Evolutionary conservation across 2,113 vertebrate genomes (phyloP), one percentile per base, ranked within the genome.

Genomic region (Spermophilus dauricus): DNA sequence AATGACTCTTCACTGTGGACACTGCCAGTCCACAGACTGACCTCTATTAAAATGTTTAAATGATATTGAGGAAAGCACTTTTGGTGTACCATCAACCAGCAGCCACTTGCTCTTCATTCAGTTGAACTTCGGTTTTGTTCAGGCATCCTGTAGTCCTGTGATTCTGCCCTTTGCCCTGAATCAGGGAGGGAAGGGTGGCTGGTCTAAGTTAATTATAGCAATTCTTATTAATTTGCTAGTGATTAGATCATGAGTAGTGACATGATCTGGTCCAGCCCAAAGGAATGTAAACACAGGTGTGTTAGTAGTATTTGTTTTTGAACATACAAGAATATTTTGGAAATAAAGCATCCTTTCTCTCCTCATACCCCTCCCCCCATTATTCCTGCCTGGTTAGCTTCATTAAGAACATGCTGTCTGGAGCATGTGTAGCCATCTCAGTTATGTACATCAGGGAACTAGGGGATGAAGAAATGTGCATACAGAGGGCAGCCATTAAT

Each of bases 71-170:
- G 45, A 77, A 42, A 96, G 63, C 58, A 65, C 20, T 67, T 34
- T 18, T 37, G 18, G 24, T 26, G 70, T 80, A 63, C 80, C 9
- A 63, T 24, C 69, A 75, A 37, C n/a, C 32, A 89, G 53, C 14
- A 77, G 42, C 24, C 30, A 14, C n/a, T 86, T 70, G 48, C 8
- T 92, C 56, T 81, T 48, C 65, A 56, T 63, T 83, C 88, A 45
- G 10, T 34, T 78, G 80, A 69, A 80, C 32, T 18, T 94, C 45
- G 51, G 56, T 83, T 92, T 94, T 83, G 2, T 70, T 84, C 20
- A 45, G 34, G 48, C 17, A 42, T 53, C 32, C 13, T 39, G 16
- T 13, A 53, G 69, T 83, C 63, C 4, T 24, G 39, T 65, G 81
- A 90, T 84, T 83, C 76, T n/a, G 42, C 28, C 4, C 45, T 7